A percentile compares a stretch with the other conserved stretches of the same genome.
phyloP scores from a whole-genome alignment of 2,113 vertebrate species.

The Orycteropus afer region DNA sequence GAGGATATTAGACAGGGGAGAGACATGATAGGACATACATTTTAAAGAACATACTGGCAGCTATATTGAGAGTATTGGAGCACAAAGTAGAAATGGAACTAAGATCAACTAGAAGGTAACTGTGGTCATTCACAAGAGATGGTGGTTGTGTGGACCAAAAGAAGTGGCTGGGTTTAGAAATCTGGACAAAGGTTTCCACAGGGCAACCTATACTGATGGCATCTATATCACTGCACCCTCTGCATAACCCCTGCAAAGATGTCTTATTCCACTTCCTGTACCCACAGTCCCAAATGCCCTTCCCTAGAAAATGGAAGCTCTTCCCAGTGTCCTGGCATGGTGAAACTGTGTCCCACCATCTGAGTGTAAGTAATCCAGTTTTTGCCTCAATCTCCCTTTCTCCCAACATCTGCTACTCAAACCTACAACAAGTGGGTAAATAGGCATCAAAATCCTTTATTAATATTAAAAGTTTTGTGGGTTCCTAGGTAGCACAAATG shows the following conservation, averaged over 20 bases:
- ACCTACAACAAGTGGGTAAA: background rate
- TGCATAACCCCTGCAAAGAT: background rate
- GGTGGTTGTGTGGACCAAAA: background rate
- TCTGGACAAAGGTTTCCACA: background rate
- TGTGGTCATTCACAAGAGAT: background rate
- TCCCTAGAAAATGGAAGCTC: background rate
- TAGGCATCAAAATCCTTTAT: background rate
- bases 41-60: background rate
- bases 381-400: background rate
- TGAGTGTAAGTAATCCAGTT: background rate
- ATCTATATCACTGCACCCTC: background rate
- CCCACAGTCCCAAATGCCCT: background rate
- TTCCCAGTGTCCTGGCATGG: background rate
- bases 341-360: background rate
- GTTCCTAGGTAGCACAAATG: background rate
- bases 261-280: background rate
- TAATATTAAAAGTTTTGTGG: background rate
- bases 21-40: background rate
- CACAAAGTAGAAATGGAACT: background rate
- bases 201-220: background rate
- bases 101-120: background rate
- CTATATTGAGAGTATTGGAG: background rate
- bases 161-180: background rate
- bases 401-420: background rate
- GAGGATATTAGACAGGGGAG: background rate